Evolutionary conservation across 1,140 invertebrate species (phyloP), one percentile per base, ranked within the genome.

Genomic region (Microplitis mediator): DNA sequence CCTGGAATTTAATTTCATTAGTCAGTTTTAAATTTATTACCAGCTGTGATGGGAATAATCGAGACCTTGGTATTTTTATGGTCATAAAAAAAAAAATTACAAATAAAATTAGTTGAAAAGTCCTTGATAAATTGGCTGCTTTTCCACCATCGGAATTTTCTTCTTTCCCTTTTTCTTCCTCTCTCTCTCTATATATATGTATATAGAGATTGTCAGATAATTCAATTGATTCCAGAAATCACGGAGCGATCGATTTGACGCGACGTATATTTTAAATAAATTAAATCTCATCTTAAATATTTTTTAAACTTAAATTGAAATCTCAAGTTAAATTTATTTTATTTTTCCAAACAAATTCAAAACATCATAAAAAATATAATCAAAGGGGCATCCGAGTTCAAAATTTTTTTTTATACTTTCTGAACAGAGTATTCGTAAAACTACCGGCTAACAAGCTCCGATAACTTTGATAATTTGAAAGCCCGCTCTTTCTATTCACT

Each of bases 81-180:
- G 39, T 45, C 39, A 45, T 60, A 9, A 31, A 36, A 36, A 62
- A 50, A 50, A 50, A n/a, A 8, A 50, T 9, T 3, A 50, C 4
- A 66, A 66, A 51, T 51, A 9, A 52, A 66, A 66, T 66, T 51
- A 54, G 51, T 66, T 11, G 23, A 66, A 51, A 51, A 50, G 64
- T 66, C 3, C 45, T 13, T 14, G 51, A 66, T 54, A 66, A 66
- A 51, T 66, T 51, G 39, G 64, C 69, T 62, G 54, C 73, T 32
- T 69, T 75, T 45, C 39, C n/a, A 39, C 39, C n/a, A 39, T 66
- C 31, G 13, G 36, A 50, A 66, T 51, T 51, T 66, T 32, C 6
- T 58, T 6, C 23, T 65, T 65, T 65, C 0, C 9, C n/a, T 65
- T 45, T n/a, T 14, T 61, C 58, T 32, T 32, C 6, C 31, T 3